Conservation (phyloP, 2,797 vertebrate genomes). For the Xiphophorus birchmanni region DNA sequence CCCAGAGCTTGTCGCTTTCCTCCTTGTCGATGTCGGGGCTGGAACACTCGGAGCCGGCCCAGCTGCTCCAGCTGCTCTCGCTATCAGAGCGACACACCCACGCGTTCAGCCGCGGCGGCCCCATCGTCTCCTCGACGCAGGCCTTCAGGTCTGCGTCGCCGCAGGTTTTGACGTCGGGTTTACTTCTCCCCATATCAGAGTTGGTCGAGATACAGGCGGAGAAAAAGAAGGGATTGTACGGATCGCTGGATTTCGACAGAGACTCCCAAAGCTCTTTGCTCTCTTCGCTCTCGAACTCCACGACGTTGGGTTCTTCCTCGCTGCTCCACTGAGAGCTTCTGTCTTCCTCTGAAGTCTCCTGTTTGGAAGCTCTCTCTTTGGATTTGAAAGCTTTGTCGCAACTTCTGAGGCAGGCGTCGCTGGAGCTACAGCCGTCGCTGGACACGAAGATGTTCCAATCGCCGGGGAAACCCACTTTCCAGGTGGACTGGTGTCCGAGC, state of each 20-base stretch:
- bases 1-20: constrained; percentile 79
- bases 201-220: constrained; percentile 75
- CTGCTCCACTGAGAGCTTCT: constrained; percentile 65
- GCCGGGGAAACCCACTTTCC: constrained; percentile 75
- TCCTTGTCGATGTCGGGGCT: constrained; percentile 73
- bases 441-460: constrained; percentile 81
- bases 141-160: constrained; percentile 28
- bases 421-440: constrained; percentile 49
- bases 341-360: constrained; percentile 63
- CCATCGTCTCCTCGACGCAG: constrained; percentile 40
- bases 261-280: constrained; percentile 75
- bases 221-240: constrained; percentile 79
- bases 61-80: constrained; percentile 80
- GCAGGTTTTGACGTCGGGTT: constrained; percentile 25
- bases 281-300: constrained; percentile 71
- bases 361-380: too few relatives aligned
- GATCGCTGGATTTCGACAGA: constrained; percentile 72
- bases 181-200: constrained; percentile 48
- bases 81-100: constrained; percentile 77
- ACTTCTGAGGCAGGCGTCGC: constrained; percentile 35
- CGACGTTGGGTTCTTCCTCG: constrained; percentile 62
- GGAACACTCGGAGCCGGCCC: constrained; percentile 76
- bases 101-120: constrained; percentile 45
- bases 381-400: constrained; percentile 26
- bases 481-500: constrained; percentile 71